These are phyloP conservation scores for Pithys albifrons DNA, from an alignment of 2,113 vertebrate genomes.

Conservation along the genomic window DNA sequence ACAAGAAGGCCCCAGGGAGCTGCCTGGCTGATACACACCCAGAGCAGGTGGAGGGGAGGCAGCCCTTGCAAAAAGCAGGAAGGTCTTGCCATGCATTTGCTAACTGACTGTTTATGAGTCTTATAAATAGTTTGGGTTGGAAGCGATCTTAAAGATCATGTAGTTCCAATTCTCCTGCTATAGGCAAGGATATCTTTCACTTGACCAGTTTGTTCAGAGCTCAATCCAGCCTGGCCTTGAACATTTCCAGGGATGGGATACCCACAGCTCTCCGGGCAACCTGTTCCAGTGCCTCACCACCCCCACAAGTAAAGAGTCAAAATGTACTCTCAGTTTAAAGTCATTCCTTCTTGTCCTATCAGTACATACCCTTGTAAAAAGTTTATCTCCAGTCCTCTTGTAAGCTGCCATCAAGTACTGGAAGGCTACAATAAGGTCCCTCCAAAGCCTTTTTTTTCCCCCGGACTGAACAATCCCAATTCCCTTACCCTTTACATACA, in stretches of 20 bases:
- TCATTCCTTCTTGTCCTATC: too few relatives aligned
- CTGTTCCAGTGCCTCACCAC: too few relatives aligned
- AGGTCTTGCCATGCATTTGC: not conserved
- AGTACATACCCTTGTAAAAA: not conserved
- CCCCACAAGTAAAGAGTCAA: too few relatives aligned
- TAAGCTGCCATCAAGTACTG: not conserved
- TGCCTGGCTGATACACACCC: fast-evolving
- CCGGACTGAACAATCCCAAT: not conserved
- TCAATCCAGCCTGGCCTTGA: too few relatives aligned
- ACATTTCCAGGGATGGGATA: too few relatives aligned
- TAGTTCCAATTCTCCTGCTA: fast-evolving
- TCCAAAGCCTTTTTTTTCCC: not conserved
- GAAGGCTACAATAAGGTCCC: not conserved
- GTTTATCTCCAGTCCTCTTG: not conserved
- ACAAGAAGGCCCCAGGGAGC: fast-evolving
- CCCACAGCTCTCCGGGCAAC: too few relatives aligned
- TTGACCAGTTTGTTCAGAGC: not conserved
- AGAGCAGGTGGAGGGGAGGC: fast-evolving
- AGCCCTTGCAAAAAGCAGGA: not conserved
- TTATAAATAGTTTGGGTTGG: not conserved
- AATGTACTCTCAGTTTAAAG: too few relatives aligned
- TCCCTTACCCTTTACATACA: not conserved
- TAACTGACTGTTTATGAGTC: not conserved
- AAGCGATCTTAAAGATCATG: not conserved
- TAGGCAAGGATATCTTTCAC: not conserved